Percentiles rank a stretch among this genome's conserved stretches.
phyloP scores from a whole-genome alignment of 2,113 vertebrate genomes.

The Uropsilus gracilis region DNA sequence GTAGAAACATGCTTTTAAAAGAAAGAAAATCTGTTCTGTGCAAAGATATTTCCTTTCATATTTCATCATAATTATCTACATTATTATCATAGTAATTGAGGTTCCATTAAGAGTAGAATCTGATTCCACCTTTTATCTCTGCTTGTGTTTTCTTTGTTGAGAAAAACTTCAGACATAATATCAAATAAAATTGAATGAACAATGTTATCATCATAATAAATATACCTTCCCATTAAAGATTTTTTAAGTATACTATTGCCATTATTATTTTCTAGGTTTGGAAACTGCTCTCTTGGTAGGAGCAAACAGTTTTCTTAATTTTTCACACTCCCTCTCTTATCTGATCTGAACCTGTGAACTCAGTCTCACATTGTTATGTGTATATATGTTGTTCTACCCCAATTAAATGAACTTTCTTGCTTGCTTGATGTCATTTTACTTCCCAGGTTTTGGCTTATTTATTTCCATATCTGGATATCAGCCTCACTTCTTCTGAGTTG shows the following conservation, averaged over 20 bases:
- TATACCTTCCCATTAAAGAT: not conserved
- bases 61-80: not conserved
- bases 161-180: constrained; percentile 36
- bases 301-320: not conserved
- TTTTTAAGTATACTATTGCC: constrained; percentile 8
- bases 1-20: not conserved
- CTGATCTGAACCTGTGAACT: not conserved
- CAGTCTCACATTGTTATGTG: not conserved
- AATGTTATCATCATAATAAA: not conserved
- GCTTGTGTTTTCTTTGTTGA: not conserved
- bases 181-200: not conserved
- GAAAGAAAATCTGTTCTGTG: not conserved
- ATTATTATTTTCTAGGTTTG: constrained; percentile 6
- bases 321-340: not conserved
- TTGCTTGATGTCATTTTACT: not conserved
- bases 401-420: not conserved
- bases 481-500: not conserved
- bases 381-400: no score
- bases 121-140: not conserved
- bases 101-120: not conserved
- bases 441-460: not conserved
- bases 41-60: not conserved
- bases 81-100: not conserved
- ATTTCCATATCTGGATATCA: not conserved
- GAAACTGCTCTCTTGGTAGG: not conserved